phyloP scores from a whole-genome alignment of 2,113 vertebrate species.

The Pavo muticus region DNA sequence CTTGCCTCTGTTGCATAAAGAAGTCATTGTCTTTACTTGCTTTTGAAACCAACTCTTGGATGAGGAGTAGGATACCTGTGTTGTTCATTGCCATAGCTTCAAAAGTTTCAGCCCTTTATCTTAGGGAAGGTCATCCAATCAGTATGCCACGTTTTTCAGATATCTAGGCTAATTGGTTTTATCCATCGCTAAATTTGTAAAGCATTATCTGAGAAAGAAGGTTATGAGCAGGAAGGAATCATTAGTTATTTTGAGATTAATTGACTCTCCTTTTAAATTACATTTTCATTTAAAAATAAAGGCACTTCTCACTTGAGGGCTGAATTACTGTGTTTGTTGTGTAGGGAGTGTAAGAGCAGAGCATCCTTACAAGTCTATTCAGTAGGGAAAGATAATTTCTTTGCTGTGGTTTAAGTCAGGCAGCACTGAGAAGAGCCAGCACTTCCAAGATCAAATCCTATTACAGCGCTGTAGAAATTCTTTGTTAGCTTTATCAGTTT shows the following conservation, averaged over 20 bases:
- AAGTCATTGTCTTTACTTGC: not conserved
- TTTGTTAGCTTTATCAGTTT: not conserved
- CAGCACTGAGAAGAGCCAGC: not conserved
- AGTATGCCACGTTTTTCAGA: not conserved
- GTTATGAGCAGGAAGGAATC: not conserved
- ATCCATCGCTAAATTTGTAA: not conserved
- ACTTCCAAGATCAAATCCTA: not conserved
- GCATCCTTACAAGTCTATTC: not conserved
- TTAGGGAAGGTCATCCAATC: not conserved
- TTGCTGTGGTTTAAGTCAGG: not conserved
- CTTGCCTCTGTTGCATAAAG: not conserved
- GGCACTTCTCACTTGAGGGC: not conserved
- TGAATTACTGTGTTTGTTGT: not conserved
- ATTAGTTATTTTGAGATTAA: not conserved
- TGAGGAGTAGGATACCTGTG: not conserved
- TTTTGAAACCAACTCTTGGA: fast-evolving
- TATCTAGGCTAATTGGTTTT: not conserved
- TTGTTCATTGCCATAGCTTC: not conserved
- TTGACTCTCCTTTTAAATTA: constrained; percentile 37
- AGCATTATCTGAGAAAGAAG: not conserved
- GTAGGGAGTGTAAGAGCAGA: not conserved
- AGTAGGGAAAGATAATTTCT: not conserved
- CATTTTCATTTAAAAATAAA: not conserved
- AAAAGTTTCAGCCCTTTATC: not conserved
- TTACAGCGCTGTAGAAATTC: not conserved